Evolutionary conservation across 1,140 invertebrate genomes (phyloP).

Genomic region (Neodiprion lecontei): DNA sequence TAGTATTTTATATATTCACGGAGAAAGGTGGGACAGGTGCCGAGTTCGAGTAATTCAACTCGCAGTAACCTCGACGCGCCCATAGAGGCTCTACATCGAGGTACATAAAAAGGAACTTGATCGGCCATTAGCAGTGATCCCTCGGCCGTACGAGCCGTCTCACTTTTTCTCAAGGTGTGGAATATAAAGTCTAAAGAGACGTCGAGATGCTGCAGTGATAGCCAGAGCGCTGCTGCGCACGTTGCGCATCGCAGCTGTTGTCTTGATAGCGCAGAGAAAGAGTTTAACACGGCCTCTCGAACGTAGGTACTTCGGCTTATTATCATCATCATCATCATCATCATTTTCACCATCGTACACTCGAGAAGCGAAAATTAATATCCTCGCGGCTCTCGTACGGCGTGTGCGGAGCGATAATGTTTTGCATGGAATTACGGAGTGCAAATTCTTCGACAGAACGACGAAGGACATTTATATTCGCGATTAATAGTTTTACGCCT

Average conservation of each 20-base stretch:
- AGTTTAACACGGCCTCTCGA: constrained; percentile 46
- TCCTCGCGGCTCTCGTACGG: constrained; percentile 31
- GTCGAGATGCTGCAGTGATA: constrained; percentile 47
- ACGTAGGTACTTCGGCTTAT: constrained; percentile 13
- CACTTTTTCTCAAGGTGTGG: neutral
- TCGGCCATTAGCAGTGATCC: neutral
- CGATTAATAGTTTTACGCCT: no score
- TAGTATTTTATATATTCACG: neutral
- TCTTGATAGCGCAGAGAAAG: constrained; percentile 44
- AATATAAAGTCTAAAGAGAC: neutral
- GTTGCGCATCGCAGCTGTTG: constrained; percentile 50
- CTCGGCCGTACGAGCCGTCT: neutral
- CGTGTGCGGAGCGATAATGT: constrained; percentile 49
- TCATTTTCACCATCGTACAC: no score
- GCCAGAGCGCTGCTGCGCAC: constrained; percentile 11
- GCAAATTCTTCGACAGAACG: constrained; percentile 24
- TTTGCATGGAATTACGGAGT: constrained; percentile 47
- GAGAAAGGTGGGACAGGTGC: neutral
- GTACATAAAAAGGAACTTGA: constrained; percentile 5
- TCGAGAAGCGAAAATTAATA: constrained; percentile 27
- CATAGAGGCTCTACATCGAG: neutral
- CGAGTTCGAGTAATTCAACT: neutral
- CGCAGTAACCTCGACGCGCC: neutral
- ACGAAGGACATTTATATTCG: no score
- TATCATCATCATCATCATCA: no score